phyloP scores from a whole-genome alignment of 2,113 vertebrate genomes.

The Alectura lathami region DNA sequence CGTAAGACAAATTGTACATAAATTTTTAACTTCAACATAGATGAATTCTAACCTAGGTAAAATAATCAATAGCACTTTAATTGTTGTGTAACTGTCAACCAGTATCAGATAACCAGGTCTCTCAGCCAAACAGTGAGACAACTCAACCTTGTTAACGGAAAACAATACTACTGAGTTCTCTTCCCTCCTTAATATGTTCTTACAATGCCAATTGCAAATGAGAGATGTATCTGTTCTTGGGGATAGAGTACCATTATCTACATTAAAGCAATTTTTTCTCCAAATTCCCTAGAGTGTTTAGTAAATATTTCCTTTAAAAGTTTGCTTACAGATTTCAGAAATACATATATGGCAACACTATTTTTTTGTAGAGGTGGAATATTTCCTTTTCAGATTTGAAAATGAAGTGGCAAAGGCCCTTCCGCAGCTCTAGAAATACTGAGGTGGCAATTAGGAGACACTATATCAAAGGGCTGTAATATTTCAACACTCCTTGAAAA shows the following conservation, averaged over 20 bases:
- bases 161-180: not conserved
- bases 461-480: not conserved
- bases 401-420: not conserved
- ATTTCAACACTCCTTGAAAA: not conserved
- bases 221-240: not conserved
- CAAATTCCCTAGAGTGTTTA: not conserved
- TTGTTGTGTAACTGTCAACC: not conserved
- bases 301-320: not conserved
- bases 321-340: not conserved
- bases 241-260: not conserved
- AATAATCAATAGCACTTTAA: not conserved
- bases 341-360: not conserved
- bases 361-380: not conserved
- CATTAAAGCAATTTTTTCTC: not conserved
- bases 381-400: not conserved
- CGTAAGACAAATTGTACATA: not conserved
- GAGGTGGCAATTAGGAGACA: not conserved
- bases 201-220: not conserved
- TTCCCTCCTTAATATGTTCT: not conserved
- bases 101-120: not conserved
- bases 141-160: not conserved
- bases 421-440: not conserved
- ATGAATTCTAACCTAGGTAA: not conserved
- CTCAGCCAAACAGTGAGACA: not conserved
- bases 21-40: not conserved